Conservation (phyloP, 2,797 vertebrate species). For the Sphaeramia orbicularis region DNA sequence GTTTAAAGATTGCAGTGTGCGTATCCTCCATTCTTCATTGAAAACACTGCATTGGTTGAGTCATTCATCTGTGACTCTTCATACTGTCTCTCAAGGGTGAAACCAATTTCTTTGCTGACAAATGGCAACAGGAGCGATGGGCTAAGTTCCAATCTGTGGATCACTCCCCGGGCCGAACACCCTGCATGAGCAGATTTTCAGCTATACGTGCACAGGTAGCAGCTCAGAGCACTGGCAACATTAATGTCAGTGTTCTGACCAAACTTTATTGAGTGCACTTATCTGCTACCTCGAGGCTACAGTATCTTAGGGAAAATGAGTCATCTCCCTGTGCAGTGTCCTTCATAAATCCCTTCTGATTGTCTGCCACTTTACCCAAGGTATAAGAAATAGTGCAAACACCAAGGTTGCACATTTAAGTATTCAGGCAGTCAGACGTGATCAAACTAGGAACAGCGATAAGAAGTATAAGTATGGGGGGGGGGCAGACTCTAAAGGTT, state of each 20-base stretch:
- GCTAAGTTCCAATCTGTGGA: slow-evolving; percentile 52
- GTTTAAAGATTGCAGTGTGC: slow-evolving; percentile 54
- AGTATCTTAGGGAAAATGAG: slow-evolving; percentile 58
- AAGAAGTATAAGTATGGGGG: background rate
- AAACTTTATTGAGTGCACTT: slow-evolving; percentile 66
- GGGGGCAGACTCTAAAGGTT: background rate
- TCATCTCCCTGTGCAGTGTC: slow-evolving; percentile 47
- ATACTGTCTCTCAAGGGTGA: slow-evolving; percentile 71
- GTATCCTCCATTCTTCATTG: slow-evolving; percentile 55
- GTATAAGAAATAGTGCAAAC: slow-evolving; percentile 19
- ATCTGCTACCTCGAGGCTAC: slow-evolving; percentile 63
- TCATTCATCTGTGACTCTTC: slow-evolving; percentile 74
- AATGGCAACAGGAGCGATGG: slow-evolving; percentile 49
- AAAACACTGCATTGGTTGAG: slow-evolving; percentile 63
- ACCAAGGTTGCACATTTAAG: slow-evolving; percentile 8
- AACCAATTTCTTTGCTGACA: slow-evolving; percentile 65
- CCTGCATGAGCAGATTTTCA: slow-evolving; percentile 37
- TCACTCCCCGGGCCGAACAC: slow-evolving; percentile 48
- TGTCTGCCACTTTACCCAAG: slow-evolving; percentile 36
- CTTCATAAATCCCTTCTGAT: slow-evolving; percentile 54
- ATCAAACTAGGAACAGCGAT: slow-evolving; percentile 2
- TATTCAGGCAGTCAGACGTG: background rate
- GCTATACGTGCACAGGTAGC: slow-evolving; percentile 55
- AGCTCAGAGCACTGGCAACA: slow-evolving; percentile 50
- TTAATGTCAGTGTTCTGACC: slow-evolving; percentile 69